These are phyloP conservation scores for Morpho achilles DNA, from an alignment of 2,888 invertebrate genomes.

Conservation along the genomic window DNA sequence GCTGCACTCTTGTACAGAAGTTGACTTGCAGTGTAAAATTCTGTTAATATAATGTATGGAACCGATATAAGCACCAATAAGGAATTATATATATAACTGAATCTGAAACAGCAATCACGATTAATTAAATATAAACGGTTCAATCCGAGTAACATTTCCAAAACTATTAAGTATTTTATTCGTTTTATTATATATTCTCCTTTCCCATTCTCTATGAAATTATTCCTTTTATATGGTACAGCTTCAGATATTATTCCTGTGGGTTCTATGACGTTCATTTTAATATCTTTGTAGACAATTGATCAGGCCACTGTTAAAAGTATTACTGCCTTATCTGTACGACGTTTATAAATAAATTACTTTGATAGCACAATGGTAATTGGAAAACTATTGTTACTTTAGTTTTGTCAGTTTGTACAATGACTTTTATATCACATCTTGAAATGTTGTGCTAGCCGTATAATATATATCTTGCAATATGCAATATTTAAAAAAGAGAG, in stretches of 20 bases:
- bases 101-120: conserved; percentile 1
- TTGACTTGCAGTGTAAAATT: not conserved
- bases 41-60: not conserved
- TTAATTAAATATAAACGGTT: conserved; percentile 13
- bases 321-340: too few species aligned
- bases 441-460: too few species aligned
- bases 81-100: conserved; percentile 14
- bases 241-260: not conserved
- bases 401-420: too few species aligned
- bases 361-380: too few species aligned
- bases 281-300: not conserved
- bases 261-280: not conserved
- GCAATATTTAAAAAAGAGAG: too few species aligned
- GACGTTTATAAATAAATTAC: too few species aligned
- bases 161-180: conserved; percentile 13
- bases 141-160: conserved; percentile 7
- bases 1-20: conserved; percentile 9
- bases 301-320: too few species aligned
- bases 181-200: conserved; percentile 5
- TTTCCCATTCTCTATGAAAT: not conserved
- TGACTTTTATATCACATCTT: too few species aligned
- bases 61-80: conserved; percentile 4
- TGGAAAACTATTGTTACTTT: too few species aligned
- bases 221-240: not conserved
- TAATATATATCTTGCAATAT: too few species aligned